These are phyloP conservation scores for Macropus fuliginosus DNA, from an alignment of 2,797 vertebrate genomes.

Conservation along the genomic window DNA sequence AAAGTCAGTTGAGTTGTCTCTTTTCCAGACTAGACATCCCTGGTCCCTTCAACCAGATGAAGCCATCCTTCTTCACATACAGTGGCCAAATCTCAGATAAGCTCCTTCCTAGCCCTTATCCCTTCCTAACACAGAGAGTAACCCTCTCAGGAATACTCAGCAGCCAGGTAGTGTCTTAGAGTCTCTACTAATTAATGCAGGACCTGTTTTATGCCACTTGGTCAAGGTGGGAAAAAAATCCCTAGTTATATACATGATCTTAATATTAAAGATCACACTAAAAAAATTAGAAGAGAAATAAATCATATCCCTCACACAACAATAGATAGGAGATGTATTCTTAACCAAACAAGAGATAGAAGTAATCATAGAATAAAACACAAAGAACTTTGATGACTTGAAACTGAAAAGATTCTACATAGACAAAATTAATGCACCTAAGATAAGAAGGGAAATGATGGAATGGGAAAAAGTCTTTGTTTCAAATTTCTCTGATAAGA, in stretches of 20 bases:
- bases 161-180: no score
- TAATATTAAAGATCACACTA: neutral
- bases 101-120: neutral
- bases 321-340: neutral
- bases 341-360: neutral
- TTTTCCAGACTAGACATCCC: neutral
- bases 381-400: no score
- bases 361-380: no score
- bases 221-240: neutral
- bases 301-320: neutral
- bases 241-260: neutral
- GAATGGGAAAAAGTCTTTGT: no score
- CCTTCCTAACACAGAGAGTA: neutral
- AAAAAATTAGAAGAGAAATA: neutral
- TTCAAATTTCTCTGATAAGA: no score
- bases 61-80: neutral
- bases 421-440: no score
- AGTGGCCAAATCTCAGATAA: neutral
- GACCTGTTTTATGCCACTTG: neutral
- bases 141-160: neutral
- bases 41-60: neutral
- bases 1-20: neutral
- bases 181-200: no score
- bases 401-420: no score
- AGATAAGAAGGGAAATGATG: no score